These are phyloP conservation scores for Danio kyathit DNA, from an alignment of 2,797 vertebrate genomes.

Conservation along the genomic window DNA sequence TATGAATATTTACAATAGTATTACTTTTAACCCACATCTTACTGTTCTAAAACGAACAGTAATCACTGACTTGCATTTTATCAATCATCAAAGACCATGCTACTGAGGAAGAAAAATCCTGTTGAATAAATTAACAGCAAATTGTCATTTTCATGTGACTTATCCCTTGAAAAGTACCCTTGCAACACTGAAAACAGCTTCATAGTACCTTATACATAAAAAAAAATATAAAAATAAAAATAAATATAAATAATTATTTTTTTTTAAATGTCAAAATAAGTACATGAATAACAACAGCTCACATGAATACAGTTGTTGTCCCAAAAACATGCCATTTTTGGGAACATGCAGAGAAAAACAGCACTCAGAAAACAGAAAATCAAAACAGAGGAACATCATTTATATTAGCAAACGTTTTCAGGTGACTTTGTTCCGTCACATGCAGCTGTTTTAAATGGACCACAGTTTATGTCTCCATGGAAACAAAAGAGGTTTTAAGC, in stretches of 20 bases:
- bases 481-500: constrained; percentile 34
- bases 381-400: constrained; percentile 3
- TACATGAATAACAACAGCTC: neutral
- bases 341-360: neutral
- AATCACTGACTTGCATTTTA: too few species aligned
- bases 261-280: neutral
- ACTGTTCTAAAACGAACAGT: too few species aligned
- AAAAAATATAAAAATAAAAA: neutral
- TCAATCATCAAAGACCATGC: too few species aligned
- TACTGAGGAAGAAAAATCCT: too few species aligned
- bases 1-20: too few species aligned
- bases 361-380: neutral
- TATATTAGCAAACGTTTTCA: constrained; percentile 1
- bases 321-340: constrained; percentile 1
- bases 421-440: constrained; percentile 12
- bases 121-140: neutral
- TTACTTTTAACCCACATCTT: too few species aligned
- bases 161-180: neutral
- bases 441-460: constrained; percentile 17
- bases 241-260: neutral
- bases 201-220: neutral
- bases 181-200: neutral
- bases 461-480: constrained; percentile 42
- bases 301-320: neutral
- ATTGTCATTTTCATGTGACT: neutral